Conservation (phyloP, 1,140 invertebrate species). For the Pantala flavescens region DNA sequence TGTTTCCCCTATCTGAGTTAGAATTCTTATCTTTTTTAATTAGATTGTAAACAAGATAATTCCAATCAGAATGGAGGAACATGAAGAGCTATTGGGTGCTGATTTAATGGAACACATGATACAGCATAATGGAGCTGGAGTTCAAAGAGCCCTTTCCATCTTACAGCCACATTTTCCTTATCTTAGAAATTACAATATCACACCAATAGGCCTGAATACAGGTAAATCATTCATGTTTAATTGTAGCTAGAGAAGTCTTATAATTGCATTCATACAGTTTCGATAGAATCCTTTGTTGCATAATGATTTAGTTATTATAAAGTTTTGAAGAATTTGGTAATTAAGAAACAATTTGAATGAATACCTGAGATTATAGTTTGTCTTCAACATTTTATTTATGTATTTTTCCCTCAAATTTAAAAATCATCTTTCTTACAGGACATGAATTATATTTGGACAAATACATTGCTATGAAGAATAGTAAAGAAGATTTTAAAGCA, state of each 20-base stretch:
- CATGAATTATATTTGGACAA: constrained; percentile 20
- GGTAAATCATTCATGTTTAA: constrained; percentile 28
- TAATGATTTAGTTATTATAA: too few relatives aligned
- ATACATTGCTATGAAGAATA: neutral
- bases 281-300: too few relatives aligned
- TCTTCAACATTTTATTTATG: too few relatives aligned
- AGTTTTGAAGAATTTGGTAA: too few relatives aligned
- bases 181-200: constrained; percentile 32
- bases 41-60: constrained; percentile 63
- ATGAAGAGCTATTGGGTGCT: constrained; percentile 76
- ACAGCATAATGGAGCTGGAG: constrained; percentile 45
- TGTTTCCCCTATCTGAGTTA: neutral
- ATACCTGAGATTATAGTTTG: too few relatives aligned
- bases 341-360: too few relatives aligned
- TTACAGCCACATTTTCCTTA: constrained; percentile 39
- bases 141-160: constrained; percentile 48
- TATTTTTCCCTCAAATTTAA: too few relatives aligned
- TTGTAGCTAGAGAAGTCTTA: too few relatives aligned
- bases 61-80: constrained; percentile 69
- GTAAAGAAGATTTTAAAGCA: neutral
- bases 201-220: constrained; percentile 46
- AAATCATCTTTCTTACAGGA: constrained; percentile 16
- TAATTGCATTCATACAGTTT: too few relatives aligned
- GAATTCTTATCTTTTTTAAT: constrained; percentile 15
- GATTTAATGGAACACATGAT: constrained; percentile 80